Evolutionary conservation across 2,797 vertebrate genomes (phyloP).

Genomic region (Hozukius guyotensis): DNA sequence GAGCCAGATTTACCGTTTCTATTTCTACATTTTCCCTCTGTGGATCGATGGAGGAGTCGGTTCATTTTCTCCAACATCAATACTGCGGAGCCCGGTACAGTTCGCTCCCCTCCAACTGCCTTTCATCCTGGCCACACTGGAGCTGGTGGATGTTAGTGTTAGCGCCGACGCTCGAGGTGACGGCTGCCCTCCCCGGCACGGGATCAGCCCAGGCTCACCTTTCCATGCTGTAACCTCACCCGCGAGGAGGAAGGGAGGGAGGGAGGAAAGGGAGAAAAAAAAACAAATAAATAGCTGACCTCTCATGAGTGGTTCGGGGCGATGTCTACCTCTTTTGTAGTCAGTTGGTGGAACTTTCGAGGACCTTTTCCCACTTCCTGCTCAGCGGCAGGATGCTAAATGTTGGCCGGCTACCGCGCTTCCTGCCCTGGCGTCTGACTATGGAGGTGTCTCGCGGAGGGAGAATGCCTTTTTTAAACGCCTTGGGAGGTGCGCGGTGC

Average conservation of each 20-base stretch:
- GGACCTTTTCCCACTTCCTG: constrained; percentile 59
- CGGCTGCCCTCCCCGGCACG: constrained; percentile 36
- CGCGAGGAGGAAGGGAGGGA: constrained; percentile 4
- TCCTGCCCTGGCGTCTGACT: constrained; percentile 45
- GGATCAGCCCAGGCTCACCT: constrained; percentile 59
- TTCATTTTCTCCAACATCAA: constrained; percentile 83
- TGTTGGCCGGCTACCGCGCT: constrained; percentile 47
- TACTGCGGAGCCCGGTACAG: constrained; percentile 67
- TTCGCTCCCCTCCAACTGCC: constrained; percentile 52
- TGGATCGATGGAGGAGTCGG: constrained; percentile 79
- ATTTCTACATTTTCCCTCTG: constrained; percentile 81
- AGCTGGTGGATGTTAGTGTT: constrained; percentile 42
- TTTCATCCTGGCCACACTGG: constrained; percentile 77
- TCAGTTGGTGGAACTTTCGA: constrained; percentile 53
- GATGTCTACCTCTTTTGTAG: constrained; percentile 57
- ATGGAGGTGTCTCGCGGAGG: constrained; percentile 39
- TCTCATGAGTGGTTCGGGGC: constrained; percentile 56
- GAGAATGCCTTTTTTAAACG: constrained; percentile 25
- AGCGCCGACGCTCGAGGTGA: constrained; percentile 57
- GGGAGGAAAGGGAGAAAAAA: not conserved
- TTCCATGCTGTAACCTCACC: constrained; percentile 50
- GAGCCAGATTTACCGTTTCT: constrained; percentile 81
- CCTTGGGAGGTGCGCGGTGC: constrained; percentile 32
- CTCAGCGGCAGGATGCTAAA: constrained; percentile 57
- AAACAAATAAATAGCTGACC: constrained; percentile 41